phyloP scores from a whole-genome alignment of 2,797 vertebrate species.

The Phalloptychus januarius region DNA sequence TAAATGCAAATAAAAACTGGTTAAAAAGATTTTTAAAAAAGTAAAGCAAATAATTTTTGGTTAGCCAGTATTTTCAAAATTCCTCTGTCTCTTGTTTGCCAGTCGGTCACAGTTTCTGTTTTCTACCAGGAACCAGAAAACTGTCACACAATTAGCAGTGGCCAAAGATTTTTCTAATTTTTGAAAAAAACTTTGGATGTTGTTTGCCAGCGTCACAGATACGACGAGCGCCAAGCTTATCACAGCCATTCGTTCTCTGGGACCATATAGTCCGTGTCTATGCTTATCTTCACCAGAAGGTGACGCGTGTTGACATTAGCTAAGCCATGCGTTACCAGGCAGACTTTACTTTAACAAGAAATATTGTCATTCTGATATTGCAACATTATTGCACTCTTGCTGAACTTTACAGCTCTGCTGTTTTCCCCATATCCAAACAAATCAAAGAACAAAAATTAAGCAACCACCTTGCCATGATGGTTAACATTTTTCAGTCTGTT shows the following conservation, averaged over 20 bases:
- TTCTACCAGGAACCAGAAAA: not conserved
- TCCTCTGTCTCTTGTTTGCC: not conserved
- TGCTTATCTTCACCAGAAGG: not conserved
- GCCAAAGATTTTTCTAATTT: not conserved
- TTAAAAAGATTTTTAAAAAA: too few species aligned
- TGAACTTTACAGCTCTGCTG: not conserved
- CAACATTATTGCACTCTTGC: not conserved
- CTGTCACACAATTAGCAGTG: not conserved
- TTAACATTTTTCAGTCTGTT: constrained; percentile 17
- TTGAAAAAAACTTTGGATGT: too few species aligned
- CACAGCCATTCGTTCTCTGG: not conserved
- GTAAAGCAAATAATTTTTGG: not conserved
- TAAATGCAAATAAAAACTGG: not conserved
- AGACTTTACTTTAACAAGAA: not conserved
- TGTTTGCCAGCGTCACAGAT: not conserved
- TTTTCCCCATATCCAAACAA: not conserved
- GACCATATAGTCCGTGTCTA: not conserved
- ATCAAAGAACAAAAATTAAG: constrained; percentile 1
- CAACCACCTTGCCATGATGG: not conserved
- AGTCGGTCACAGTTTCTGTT: not conserved
- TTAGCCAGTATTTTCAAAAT: not conserved
- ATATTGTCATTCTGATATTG: not conserved
- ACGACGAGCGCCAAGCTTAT: not conserved
- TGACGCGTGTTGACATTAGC: not conserved
- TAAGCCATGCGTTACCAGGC: not conserved